phyloP scores from a whole-genome alignment of 2,888 invertebrate species.

The Leptopilina syphax region DNA sequence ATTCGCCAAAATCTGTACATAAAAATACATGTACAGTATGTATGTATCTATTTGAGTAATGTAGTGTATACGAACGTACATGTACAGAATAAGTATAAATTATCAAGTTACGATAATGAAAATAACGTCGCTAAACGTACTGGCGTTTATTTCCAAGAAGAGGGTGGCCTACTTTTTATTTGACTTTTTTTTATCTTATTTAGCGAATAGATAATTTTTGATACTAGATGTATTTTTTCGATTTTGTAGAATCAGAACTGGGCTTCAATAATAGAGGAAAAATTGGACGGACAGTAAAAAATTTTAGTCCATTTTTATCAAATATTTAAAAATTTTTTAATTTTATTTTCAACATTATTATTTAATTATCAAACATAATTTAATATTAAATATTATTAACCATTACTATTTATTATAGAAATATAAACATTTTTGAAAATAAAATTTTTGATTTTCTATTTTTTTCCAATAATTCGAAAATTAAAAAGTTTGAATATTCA shows the following conservation, averaged over 20 bases:
- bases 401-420: too few species aligned
- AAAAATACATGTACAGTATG: constrained; percentile 54
- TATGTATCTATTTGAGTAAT: constrained; percentile 33
- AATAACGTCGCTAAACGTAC: constrained; percentile 53
- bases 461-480: too few species aligned
- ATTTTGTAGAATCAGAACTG: background rate
- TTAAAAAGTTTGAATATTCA: too few species aligned
- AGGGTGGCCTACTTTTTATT: constrained; percentile 52
- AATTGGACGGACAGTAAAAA: too few species aligned
- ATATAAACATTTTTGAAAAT: too few species aligned
- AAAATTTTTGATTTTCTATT: too few species aligned
- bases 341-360: too few species aligned
- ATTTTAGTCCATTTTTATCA: too few species aligned
- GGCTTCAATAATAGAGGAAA: background rate
- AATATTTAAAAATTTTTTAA: too few species aligned
- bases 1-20: constrained; percentile 63
- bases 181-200: background rate
- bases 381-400: too few species aligned
- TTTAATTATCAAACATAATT: too few species aligned
- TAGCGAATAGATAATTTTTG: background rate
- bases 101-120: constrained; percentile 62
- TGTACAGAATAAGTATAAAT: constrained; percentile 71
- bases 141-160: constrained; percentile 46
- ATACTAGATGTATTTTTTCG: background rate
- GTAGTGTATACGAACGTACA: constrained; percentile 52